Evolutionary conservation across 2,113 vertebrate species (phyloP).

Genomic region (Paramormyrops kingsleyae): DNA sequence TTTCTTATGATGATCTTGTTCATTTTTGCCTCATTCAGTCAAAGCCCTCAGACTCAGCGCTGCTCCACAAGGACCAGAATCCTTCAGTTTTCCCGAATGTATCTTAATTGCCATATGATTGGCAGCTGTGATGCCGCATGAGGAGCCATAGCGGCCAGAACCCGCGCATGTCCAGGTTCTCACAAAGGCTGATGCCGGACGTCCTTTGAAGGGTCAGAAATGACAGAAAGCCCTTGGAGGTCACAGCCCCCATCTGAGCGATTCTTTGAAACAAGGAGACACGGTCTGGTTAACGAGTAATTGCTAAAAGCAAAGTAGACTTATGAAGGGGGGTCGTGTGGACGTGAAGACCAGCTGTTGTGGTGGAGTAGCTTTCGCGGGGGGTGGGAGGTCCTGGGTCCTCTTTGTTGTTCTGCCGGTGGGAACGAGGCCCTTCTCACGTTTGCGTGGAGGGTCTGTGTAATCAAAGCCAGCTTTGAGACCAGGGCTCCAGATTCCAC

Average conservation of each 20-base stretch:
- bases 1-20: neutral
- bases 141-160: neutral
- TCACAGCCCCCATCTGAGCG: neutral
- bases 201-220: neutral
- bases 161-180: neutral
- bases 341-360: neutral
- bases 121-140: neutral
- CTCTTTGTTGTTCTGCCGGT: neutral
- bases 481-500: constrained; percentile 7
- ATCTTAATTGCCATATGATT: neutral
- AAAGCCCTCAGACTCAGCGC: neutral
- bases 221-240: neutral
- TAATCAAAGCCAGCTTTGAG: neutral
- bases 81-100: neutral
- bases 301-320: neutral
- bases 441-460: neutral
- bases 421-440: neutral
- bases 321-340: neutral
- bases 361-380: neutral
- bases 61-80: neutral
- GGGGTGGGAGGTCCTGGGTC: neutral
- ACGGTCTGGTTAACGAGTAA: neutral
- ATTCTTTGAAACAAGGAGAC: neutral
- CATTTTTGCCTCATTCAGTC: neutral
- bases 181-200: neutral